Conservation (phyloP, 1,140 invertebrate species). For the Colletes gigas region DNA sequence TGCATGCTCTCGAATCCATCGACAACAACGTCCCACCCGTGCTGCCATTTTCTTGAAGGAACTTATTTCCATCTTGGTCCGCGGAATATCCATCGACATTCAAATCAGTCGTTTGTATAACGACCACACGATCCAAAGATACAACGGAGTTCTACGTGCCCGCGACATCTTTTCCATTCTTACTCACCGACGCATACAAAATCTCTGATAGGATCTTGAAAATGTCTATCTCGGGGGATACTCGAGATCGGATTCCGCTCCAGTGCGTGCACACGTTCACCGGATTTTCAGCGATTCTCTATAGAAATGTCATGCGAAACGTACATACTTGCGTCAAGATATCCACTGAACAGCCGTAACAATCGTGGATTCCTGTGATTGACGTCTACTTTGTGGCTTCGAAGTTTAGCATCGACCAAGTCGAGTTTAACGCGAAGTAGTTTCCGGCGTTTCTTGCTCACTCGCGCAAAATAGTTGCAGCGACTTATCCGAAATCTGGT, state of each 20-base stretch:
- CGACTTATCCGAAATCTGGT: not conserved
- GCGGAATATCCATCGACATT: not conserved
- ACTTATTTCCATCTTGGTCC: not conserved
- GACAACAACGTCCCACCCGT: not conserved
- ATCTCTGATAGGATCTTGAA: slow-evolving; percentile 12
- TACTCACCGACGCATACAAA: not conserved
- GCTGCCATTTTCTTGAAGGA: no score
- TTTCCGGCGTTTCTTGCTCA: not conserved
- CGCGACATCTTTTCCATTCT: not conserved
- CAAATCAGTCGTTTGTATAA: not conserved
- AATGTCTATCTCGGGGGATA: not conserved
- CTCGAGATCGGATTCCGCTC: not conserved
- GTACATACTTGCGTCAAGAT: no score
- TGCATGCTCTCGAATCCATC: not conserved
- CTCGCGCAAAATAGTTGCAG: not conserved
- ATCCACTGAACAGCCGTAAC: no score
- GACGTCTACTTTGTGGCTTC: no score
- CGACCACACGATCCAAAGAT: not conserved
- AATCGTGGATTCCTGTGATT: not conserved
- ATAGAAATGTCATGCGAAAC: not conserved
- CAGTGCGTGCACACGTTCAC: not conserved
- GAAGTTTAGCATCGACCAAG: not conserved
- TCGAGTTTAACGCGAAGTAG: not conserved
- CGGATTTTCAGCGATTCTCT: not conserved
- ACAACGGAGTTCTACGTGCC: not conserved